phyloP scores from a whole-genome alignment of 2,888 invertebrate species.

The Cylloceria caligata region DNA sequence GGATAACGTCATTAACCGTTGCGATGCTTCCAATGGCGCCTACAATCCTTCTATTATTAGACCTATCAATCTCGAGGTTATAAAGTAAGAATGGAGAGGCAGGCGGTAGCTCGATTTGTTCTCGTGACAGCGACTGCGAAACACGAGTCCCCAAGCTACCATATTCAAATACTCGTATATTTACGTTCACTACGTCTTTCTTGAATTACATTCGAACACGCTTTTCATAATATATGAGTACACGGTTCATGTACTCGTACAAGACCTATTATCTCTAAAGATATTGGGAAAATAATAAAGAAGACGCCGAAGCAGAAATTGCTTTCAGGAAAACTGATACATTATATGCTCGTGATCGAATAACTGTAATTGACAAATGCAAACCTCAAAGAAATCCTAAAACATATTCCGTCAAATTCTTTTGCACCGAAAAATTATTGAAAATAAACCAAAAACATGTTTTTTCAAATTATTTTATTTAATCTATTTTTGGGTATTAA shows the following conservation, averaged over 20 bases:
- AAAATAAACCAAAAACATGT: too few species aligned
- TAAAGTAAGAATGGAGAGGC: neutral
- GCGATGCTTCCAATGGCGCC: conserved; percentile 8
- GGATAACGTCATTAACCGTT: conserved; percentile 38
- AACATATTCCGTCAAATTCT: too few species aligned
- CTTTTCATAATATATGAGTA: neutral
- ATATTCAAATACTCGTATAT: neutral
- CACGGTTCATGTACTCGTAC: too few species aligned
- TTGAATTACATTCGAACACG: neutral
- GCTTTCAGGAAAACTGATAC: neutral
- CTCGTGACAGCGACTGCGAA: neutral
- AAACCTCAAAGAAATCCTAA: too few species aligned
- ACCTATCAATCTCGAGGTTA: conserved; percentile 42
- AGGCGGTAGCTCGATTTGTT: neutral
- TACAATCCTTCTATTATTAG: conserved; percentile 35
- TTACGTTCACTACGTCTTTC: neutral
- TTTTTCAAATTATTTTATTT: too few species aligned
- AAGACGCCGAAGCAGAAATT: neutral
- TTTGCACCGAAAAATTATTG: too few species aligned
- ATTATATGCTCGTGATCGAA: neutral
- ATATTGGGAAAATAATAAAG: neutral
- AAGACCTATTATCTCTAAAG: neutral
- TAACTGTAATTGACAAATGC: too few species aligned
- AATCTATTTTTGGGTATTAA: too few species aligned
- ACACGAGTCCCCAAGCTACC: neutral